A percentile compares a stretch with the other conserved stretches of the same genome.
Evolutionary conservation across 1,140 invertebrate genomes (phyloP).

Genomic region (Penaeus japonicus): DNA sequence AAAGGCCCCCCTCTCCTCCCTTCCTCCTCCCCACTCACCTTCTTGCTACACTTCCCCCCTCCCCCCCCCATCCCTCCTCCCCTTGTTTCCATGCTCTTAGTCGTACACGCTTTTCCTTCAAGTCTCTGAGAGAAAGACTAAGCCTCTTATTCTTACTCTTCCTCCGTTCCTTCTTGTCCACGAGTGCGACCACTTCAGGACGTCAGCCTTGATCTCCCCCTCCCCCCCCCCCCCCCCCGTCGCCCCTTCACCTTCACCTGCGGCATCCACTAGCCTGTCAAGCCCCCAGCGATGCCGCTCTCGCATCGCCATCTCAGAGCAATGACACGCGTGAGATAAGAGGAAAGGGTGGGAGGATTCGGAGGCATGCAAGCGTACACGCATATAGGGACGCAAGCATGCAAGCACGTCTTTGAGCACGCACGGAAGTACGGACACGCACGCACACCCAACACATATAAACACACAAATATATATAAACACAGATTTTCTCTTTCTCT

Average conservation of each 20-base stretch:
- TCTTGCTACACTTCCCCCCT: neutral
- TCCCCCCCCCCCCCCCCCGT: neutral
- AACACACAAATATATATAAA: neutral
- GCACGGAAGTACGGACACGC: neutral
- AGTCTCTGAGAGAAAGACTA: too few species aligned
- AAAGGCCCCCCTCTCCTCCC: neutral
- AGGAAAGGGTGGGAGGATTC: too few species aligned
- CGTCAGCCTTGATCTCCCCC: neutral
- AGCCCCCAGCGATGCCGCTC: neutral
- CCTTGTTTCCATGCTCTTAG: neutral
- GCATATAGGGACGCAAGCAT: neutral
- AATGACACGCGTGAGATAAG: too few species aligned
- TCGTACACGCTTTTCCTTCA: neutral
- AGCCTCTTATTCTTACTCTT: neutral
- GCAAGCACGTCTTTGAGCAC: neutral
- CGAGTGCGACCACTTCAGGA: neutral
- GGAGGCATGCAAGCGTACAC: too few species aligned
- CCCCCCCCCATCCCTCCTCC: neutral
- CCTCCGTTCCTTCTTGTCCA: neutral
- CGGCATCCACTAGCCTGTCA: neutral
- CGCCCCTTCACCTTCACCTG: neutral
- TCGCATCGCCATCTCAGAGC: too few species aligned
- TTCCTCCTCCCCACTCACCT: neutral
- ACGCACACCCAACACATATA: neutral
- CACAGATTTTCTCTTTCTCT: too few species aligned